These are phyloP conservation scores for Andinoacara biseriatus DNA, from an alignment of 2,113 vertebrate species.

Conservation along the genomic window DNA sequence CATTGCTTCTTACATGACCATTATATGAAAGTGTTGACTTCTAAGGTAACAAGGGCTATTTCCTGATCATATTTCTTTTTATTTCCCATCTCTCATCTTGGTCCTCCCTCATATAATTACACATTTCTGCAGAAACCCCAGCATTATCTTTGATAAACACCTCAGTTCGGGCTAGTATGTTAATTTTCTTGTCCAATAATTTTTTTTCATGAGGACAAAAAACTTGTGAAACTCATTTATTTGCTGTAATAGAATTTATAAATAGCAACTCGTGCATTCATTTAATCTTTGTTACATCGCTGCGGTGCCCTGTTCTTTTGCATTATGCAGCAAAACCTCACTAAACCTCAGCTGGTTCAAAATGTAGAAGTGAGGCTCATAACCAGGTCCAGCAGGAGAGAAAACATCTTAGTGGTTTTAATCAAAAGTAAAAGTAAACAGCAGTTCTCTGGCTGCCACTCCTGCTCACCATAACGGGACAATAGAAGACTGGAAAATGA, in stretches of 20 bases:
- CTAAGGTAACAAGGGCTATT: not conserved
- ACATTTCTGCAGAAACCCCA: no score
- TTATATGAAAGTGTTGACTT: not conserved
- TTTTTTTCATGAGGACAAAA: not conserved
- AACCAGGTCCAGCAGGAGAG: not conserved
- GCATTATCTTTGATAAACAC: not conserved
- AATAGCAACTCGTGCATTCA: not conserved
- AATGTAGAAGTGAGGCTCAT: not conserved
- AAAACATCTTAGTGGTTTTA: conserved; percentile 6
- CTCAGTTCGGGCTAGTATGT: not conserved
- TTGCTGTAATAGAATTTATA: not conserved
- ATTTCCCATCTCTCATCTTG: no score
- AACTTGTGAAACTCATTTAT: not conserved
- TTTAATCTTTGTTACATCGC: not conserved
- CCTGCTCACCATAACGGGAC: no score
- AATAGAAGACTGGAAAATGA: no score
- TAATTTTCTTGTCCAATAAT: not conserved
- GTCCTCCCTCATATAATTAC: not conserved
- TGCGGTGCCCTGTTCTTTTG: not conserved
- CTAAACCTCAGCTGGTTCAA: not conserved
- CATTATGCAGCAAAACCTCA: conserved; percentile 4
- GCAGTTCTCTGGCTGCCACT: no score
- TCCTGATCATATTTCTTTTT: not conserved
- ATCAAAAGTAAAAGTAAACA: not conserved
- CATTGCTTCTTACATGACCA: not conserved